Conservation (phyloP, 35 echinoderm and acorn worm genomes). For the Acanthaster planci region DNA sequence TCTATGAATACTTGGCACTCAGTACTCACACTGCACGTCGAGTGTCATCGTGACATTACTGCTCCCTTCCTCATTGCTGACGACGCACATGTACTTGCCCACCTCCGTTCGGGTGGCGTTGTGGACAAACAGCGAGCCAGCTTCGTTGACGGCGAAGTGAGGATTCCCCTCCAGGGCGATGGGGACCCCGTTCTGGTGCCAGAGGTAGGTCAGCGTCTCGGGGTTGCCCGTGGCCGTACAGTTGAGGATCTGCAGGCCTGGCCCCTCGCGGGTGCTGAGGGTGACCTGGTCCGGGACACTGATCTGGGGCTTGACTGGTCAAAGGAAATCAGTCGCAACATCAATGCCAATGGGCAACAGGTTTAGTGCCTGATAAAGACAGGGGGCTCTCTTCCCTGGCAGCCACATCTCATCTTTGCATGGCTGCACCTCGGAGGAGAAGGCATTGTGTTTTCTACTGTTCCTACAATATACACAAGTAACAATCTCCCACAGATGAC, state of each 20-base stretch:
- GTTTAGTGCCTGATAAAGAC: too few species aligned
- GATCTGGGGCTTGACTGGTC: slow-evolving; percentile 71
- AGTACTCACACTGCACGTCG: slow-evolving; percentile 45
- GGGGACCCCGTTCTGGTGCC: slow-evolving; percentile 54
- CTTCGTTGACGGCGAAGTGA: slow-evolving; percentile 47
- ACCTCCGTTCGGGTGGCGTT: slow-evolving; percentile 59
- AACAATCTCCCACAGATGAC: too few species aligned
- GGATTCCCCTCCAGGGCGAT: slow-evolving; percentile 30
- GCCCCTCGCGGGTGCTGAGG: slow-evolving; percentile 48
- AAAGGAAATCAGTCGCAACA: not conserved
- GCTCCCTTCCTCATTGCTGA: slow-evolving; percentile 65
- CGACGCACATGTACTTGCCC: slow-evolving; percentile 66
- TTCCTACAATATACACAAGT: too few species aligned
- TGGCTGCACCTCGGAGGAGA: too few species aligned
- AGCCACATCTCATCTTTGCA: too few species aligned
- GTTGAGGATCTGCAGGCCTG: slow-evolving; percentile 41
- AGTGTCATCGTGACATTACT: slow-evolving; percentile 56
- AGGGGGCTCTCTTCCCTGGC: too few species aligned
- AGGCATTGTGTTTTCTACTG: too few species aligned
- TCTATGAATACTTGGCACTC: not conserved
- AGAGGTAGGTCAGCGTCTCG: slow-evolving; percentile 49
- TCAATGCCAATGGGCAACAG: too few species aligned
- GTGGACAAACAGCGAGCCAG: slow-evolving; percentile 70
- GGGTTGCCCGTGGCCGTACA: slow-evolving; percentile 73
- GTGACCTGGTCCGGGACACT: slow-evolving; percentile 31